A percentile compares a stretch with the other conserved stretches of the same genome.
Evolutionary conservation across 2,113 vertebrate species (phyloP).

Genomic region (Caranx melampygus): DNA sequence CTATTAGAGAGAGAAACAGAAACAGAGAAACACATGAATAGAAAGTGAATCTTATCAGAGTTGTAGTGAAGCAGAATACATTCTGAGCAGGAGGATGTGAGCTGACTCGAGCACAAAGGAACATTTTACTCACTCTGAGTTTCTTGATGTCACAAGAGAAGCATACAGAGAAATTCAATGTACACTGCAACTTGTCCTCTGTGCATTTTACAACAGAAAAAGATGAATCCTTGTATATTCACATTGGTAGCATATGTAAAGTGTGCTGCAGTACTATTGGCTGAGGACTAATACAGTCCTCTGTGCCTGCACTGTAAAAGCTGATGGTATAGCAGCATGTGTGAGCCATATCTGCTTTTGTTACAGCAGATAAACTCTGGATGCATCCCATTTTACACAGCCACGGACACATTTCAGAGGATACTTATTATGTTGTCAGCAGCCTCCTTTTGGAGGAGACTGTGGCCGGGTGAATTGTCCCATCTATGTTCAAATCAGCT

Average conservation of each 20-base stretch:
- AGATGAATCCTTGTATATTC: background rate
- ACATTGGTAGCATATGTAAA: background rate
- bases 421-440: slow-evolving; percentile 69
- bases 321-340: slow-evolving; percentile 17
- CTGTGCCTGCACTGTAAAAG: background rate
- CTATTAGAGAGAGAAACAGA: too few relatives aligned
- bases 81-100: too few relatives aligned
- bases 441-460: slow-evolving; percentile 25
- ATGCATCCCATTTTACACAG: slow-evolving; percentile 37
- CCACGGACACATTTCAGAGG: background rate
- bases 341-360: slow-evolving; percentile 22
- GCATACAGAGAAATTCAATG: too few relatives aligned
- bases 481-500: slow-evolving; percentile 55
- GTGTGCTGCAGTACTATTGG: background rate
- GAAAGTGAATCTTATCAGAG: too few relatives aligned
- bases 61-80: too few relatives aligned
- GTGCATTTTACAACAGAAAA: too few relatives aligned
- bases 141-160: too few relatives aligned
- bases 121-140: too few relatives aligned
- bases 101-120: too few relatives aligned
- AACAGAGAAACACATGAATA: too few relatives aligned
- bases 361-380: slow-evolving; percentile 38
- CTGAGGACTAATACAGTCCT: slow-evolving; percentile 6
- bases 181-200: too few relatives aligned
- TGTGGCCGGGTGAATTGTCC: slow-evolving; percentile 44